Conservation (phyloP, 1,140 invertebrate genomes). For the Heliconius hewitsoni region DNA sequence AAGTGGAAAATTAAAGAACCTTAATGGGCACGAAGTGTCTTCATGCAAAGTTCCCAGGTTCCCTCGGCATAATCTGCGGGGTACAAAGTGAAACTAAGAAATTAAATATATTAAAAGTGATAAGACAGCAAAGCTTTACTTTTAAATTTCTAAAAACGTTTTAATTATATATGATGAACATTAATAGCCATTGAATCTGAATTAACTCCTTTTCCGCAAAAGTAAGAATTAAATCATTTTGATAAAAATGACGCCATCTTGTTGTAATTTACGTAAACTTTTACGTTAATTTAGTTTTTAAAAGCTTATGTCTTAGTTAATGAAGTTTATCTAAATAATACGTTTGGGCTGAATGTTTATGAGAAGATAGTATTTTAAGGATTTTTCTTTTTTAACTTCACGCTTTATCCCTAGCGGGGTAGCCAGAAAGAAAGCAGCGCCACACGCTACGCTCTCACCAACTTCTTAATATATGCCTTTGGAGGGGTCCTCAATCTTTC, state of each 20-base stretch:
- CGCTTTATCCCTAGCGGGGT: too few species aligned
- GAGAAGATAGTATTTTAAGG: background rate
- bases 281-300: background rate
- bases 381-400: background rate
- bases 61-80: too few species aligned
- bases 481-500: too few species aligned
- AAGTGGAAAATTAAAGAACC: too few species aligned
- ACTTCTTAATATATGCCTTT: too few species aligned
- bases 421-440: too few species aligned
- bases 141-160: background rate
- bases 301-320: constrained; percentile 20
- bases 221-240: constrained; percentile 19
- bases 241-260: constrained; percentile 11
- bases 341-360: background rate
- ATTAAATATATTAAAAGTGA: background rate
- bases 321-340: constrained; percentile 27
- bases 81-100: too few species aligned
- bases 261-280: background rate
- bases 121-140: constrained; percentile 11
- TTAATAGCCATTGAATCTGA: constrained; percentile 1
- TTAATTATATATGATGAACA: constrained; percentile 12
- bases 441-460: too few species aligned
- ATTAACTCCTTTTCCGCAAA: constrained; percentile 17
- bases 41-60: too few species aligned
- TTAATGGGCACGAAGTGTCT: too few species aligned